Evolutionary conservation across 2,888 invertebrate species (phyloP), one percentile per base, ranked within the genome.

Genomic region (Dryomyza anilis): DNA sequence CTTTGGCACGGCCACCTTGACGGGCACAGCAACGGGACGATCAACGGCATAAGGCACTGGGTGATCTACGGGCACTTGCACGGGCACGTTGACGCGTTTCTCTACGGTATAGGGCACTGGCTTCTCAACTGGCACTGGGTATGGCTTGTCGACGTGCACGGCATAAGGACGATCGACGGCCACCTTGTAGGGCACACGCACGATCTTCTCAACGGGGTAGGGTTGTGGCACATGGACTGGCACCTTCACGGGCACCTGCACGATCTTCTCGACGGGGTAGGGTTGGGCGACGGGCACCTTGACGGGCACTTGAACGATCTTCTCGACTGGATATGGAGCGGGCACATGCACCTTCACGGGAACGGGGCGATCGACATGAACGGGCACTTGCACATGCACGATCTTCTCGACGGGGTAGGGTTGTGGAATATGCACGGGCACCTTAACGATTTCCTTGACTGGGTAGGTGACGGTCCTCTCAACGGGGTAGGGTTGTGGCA

Each of bases 371-470:
- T 91, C 91, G 71, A 91, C 91, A 74, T 88, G 90, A 62, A 91
- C 90, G 73, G 86, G 86, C 62, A 87, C 86, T 71, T 91, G 91
- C 1, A 76, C 74, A 68, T 89, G 90, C 59, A 92, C 89, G 78
- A 87, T 88, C 85, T 89, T 92, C 83, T 91, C 91, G 45, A 92
- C 92, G 46, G 92, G 91, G 83, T 92, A 92, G 3, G 92, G 93
- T 70, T 88, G 87, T 25, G 91, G 90, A 36, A 91, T 88, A 60
- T 84, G 88, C 1, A 92, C 89, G 77, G 91, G 89, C 25, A 91
- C 89, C 63, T 90, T 90, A 59, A 89, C 88, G 55, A 88, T 89
- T 76, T 88, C 86, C 77, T 87, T 87, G 14, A 88, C 87, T 48
- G 89, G 88, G 73, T 85, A 67, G 4, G 39, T 65, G n/a, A 71